A percentile compares a stretch with the other conserved stretches of the same genome.
phyloP scores from a whole-genome alignment of 2,113 vertebrate genomes.

The Pituophis catenifer region DNA sequence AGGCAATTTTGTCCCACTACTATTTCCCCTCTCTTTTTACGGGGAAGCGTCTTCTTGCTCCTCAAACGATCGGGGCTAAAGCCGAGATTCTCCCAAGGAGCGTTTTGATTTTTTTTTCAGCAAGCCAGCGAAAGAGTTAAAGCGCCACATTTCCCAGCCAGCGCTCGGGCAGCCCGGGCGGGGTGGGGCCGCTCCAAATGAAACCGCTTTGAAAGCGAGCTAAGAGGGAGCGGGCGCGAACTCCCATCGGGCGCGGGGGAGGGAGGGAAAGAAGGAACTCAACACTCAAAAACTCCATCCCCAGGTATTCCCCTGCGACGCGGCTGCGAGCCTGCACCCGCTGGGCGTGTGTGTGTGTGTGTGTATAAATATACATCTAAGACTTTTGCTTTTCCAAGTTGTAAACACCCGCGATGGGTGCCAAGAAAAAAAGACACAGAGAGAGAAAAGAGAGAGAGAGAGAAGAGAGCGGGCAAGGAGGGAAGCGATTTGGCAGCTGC shows the following conservation, averaged over 20 bases:
- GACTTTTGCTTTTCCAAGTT: conserved; percentile 8
- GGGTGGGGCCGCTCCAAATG: conserved; percentile 14
- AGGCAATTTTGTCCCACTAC: neutral
- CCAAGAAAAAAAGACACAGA: neutral
- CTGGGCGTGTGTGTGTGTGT: neutral
- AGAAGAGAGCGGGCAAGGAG: neutral
- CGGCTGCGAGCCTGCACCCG: neutral
- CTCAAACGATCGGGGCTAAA: neutral
- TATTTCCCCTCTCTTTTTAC: neutral
- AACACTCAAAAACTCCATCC: neutral
- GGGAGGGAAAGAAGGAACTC: neutral
- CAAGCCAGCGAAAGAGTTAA: conserved; percentile 8
- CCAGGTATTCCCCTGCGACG: neutral
- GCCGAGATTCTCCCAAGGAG: neutral
- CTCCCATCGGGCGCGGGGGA: neutral
- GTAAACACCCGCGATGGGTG: conserved; percentile 13
- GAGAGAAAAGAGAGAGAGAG: too few relatives aligned
- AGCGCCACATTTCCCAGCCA: conserved; percentile 14
- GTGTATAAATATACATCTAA: neutral
- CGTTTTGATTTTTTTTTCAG: neutral
- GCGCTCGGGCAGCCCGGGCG: neutral
- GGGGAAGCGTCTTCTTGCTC: neutral
- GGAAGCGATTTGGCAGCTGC: conserved; percentile 11
- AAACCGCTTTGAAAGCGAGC: conserved; percentile 4
- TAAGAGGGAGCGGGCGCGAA: neutral